Evolutionary conservation across 2,113 vertebrate species (phyloP), one percentile per base, ranked within the genome.

Genomic region (Cyanoramphus novaezelandiae): DNA sequence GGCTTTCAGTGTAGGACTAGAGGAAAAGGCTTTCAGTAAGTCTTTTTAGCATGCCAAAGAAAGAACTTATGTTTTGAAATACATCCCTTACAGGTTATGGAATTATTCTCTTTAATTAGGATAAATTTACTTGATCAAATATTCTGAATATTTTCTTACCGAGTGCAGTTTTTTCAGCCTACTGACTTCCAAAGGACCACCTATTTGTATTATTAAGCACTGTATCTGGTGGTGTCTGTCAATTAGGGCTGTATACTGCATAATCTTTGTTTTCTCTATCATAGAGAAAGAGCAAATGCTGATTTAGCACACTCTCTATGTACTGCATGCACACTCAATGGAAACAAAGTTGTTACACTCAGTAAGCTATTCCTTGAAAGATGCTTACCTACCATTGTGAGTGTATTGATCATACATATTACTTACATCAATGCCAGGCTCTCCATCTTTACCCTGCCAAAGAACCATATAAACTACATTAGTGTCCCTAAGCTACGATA

Each of bases 341-440:
- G 80, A 81, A 82, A 72, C 52, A 43, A 52, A 94, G 59, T 52
- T 69, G 65, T 27, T 92, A 35, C 88, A 68, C 88, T 77, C 62
- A 59, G 37, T 13, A 31, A 91, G 70, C 59, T 86, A 23, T 13
- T 84, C 33, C 68, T 59, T 62, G 43, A 86, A 80, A 92, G 55
- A 67, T 0, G 17, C 86, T 96, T 92, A 97, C 96, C 74, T 33
- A 97, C 95, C 69, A 83, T 41, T 13, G 77, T 35, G 81, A 94
- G 93, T 44, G 84, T 88, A 95, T 44, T 95, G 82, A 82, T 82
- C 84, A 86, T 71, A 94, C 7, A 62, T 44, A 72, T 88, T 97
- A 99, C 99, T 99, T 98, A 99, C 99, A 97, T 99, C 99, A 94
- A 99, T 97, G 97, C 99, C 99, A 97, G 99, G 99, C 91, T 99